phyloP scores from a whole-genome alignment of 2,888 invertebrate species.

The Andrena dorsata region DNA sequence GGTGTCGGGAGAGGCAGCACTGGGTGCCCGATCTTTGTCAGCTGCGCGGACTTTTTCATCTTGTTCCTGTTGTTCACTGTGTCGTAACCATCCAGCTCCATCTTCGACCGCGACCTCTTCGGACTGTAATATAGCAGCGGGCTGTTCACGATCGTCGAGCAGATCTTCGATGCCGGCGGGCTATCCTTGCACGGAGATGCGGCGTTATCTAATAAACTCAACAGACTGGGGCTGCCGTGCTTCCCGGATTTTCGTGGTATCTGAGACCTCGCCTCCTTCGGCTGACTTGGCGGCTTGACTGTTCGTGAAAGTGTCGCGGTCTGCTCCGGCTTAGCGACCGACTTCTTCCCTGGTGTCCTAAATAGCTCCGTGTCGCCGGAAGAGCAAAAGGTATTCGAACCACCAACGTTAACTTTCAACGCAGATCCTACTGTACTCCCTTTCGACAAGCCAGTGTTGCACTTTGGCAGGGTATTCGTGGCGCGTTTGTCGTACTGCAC shows the following conservation, averaged over 20 bases:
- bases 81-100: slow-evolving; percentile 67
- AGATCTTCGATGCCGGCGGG: slow-evolving; percentile 78
- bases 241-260: slow-evolving; percentile 45
- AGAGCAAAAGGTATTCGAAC: not conserved
- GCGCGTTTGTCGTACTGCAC: slow-evolving; percentile 6
- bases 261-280: slow-evolving; percentile 48
- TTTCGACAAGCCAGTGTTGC: slow-evolving; percentile 5
- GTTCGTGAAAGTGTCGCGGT: not conserved
- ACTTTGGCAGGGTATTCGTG: not conserved
- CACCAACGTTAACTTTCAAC: not conserved
- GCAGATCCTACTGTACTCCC: not conserved
- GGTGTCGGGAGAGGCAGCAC: slow-evolving; percentile 6
- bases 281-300: slow-evolving; percentile 29
- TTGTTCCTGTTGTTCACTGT: slow-evolving; percentile 36
- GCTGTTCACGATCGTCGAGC: not conserved
- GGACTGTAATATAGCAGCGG: slow-evolving; percentile 76
- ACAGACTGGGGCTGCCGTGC: slow-evolving; percentile 33
- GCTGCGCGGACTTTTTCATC: slow-evolving; percentile 58
- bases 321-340: slow-evolving; percentile 4
- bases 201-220: slow-evolving; percentile 79
- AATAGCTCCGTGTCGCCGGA: not conserved
- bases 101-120: slow-evolving; percentile 77
- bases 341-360: slow-evolving; percentile 19
- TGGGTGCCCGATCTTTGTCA: not conserved
- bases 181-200: slow-evolving; percentile 82